Base-by-base conservation (phyloP, 2,888 invertebrate genomes). In the Endotricha flammealis region DNA sequence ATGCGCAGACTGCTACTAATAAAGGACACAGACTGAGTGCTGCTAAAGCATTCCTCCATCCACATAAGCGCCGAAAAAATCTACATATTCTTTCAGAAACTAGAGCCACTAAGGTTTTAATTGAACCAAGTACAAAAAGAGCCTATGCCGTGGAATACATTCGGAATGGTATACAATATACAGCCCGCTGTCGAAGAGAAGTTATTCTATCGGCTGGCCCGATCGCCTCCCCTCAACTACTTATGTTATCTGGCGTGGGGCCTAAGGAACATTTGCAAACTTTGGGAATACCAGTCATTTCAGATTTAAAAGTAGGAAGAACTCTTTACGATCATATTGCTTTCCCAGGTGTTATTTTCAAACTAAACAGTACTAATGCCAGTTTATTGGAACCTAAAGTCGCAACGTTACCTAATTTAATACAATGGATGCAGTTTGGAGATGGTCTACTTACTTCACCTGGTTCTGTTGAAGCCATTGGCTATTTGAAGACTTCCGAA, bases 181-280 rank as follows among this genome's bases (percentile, higher is more conserved):
- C 70, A 8, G 91, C 90, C 0, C 80, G 80, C n/a, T 93, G 93
- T 3, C 88, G 88, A 25, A 92, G 93, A 57, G 96, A 96, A 79
- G 90, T 98, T 0, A 93, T 98, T 41, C 60, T 97, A 11, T 92
- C 94, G 6, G 95, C 95, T 0, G 97, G 98, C 1, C 90, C 96
- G 1, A 91, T 98, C 43, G 95, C 93, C 54, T 93, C 95, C 0
- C 96, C 97, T 0, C 97, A 98, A 68, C 65, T 98, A 9, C 88
- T 98, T n/a, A 94, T 97, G 94, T 73, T 98, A 1, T 96, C 96
- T 3, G 96, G 96, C 7, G 65, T 90, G 8, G 90, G 90, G 0
- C 90, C 90, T 0, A 68, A 72, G 39, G 75, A 90, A 41, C 87
- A 91, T 56, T 74, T 92, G 1, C 64, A 86, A 39, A 72, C 82